A percentile compares a stretch with the other conserved stretches of the same genome.
phyloP scores from a whole-genome alignment of 2,888 invertebrate genomes.

The Hipparchia sbordonii region DNA sequence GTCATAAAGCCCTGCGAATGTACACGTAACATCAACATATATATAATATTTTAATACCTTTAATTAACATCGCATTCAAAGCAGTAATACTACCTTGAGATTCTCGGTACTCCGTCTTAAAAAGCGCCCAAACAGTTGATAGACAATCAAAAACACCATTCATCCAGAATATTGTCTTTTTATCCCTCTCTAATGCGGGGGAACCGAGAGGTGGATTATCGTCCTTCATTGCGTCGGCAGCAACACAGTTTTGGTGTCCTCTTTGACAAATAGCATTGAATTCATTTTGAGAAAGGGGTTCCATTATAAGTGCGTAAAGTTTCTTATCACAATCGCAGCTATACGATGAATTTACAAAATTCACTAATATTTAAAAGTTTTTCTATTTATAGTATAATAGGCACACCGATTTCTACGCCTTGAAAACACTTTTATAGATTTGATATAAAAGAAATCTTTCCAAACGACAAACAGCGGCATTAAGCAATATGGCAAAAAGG shows the following conservation, averaged over 20 bases:
- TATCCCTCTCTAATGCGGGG: slow-evolving; percentile 55
- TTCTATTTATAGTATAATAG: background rate
- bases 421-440: too few relatives aligned
- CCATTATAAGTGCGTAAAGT: slow-evolving; percentile 21
- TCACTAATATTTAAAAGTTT: slow-evolving; percentile 1
- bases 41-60: slow-evolving; percentile 7
- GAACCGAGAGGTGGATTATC: slow-evolving; percentile 44
- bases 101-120: slow-evolving; percentile 89
- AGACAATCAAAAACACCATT: slow-evolving; percentile 94
- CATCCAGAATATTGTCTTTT: slow-evolving; percentile 86
- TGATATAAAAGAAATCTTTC: too few relatives aligned
- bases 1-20: slow-evolving; percentile 36
- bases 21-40: slow-evolving; percentile 30
- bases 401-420: background rate
- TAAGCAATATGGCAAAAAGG: too few relatives aligned
- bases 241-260: slow-evolving; percentile 24
- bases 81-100: slow-evolving; percentile 80
- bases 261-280: slow-evolving; percentile 39
- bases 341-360: background rate
- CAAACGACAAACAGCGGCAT: too few relatives aligned
- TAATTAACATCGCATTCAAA: slow-evolving; percentile 21
- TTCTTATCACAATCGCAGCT: background rate
- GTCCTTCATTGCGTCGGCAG: slow-evolving; percentile 44
- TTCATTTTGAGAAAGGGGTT: slow-evolving; percentile 40
- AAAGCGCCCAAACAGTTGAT: slow-evolving; percentile 93